phyloP scores from a whole-genome alignment of 1,140 invertebrate species.

The Amphibalanus amphitrite region DNA sequence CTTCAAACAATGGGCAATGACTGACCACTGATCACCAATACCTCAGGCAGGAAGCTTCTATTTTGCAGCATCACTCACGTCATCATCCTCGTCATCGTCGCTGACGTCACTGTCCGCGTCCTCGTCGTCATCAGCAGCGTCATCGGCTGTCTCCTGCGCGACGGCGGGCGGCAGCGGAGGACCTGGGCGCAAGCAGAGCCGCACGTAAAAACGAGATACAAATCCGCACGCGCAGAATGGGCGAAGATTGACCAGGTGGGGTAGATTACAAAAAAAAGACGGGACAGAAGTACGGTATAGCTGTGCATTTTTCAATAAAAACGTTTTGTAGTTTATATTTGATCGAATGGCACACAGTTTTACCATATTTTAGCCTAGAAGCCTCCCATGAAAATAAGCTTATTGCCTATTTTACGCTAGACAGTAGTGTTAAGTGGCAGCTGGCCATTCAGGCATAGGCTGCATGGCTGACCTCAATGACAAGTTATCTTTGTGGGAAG shows the following conservation, averaged over 20 bases:
- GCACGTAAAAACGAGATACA: too few species aligned
- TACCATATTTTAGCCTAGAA: neutral
- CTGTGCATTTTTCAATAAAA: neutral
- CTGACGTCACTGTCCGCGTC: constrained; percentile 11
- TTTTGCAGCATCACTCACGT: constrained; percentile 5
- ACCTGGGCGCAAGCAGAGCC: too few species aligned
- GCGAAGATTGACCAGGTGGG: neutral
- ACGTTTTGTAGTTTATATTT: constrained; percentile 9
- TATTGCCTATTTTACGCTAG: too few species aligned
- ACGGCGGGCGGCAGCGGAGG: neutral
- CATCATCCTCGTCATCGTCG: constrained; percentile 11
- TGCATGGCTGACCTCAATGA: too few species aligned
- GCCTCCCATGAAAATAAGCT: constrained; percentile 9
- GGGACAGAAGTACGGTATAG: too few species aligned
- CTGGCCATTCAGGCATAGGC: too few species aligned
- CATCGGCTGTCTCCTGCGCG: constrained; percentile 11
- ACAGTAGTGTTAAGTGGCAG: too few species aligned
- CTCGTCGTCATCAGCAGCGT: constrained; percentile 15
- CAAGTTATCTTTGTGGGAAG: too few species aligned
- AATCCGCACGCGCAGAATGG: neutral
- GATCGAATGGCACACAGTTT: constrained; percentile 10
- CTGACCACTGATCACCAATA: too few species aligned
- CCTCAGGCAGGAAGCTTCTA: too few species aligned
- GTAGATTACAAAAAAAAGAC: neutral
- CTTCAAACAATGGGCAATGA: too few species aligned